phyloP scores from a whole-genome alignment of 1,140 invertebrate genomes.

The Drosophila aff. region DNA sequence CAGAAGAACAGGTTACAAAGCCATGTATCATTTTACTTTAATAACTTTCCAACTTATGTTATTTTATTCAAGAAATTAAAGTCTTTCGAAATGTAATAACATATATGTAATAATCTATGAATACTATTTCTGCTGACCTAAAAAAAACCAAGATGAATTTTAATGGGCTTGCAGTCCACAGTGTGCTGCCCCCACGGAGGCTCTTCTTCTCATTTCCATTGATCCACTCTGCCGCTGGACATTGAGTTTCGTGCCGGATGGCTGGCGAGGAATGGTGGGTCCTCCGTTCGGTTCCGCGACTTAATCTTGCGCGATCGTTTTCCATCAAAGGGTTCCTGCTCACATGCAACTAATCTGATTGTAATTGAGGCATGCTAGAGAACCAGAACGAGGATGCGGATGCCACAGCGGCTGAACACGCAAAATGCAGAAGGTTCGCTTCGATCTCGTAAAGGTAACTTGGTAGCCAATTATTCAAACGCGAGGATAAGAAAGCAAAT shows the following conservation, averaged over 20 bases:
- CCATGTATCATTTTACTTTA: background rate
- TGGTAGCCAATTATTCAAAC: constrained; percentile 72
- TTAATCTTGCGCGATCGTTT: constrained; percentile 48
- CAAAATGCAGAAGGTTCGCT: constrained; percentile 48
- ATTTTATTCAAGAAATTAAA: background rate
- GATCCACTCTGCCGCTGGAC: constrained; percentile 17
- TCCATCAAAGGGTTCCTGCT: constrained; percentile 48
- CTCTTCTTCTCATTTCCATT: constrained; percentile 4
- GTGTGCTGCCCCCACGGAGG: background rate
- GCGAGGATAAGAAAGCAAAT: constrained; percentile 66
- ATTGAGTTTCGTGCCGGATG: constrained; percentile 27
- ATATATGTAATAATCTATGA: background rate
- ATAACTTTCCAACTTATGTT: too few relatives aligned
- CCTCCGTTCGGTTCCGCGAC: constrained; percentile 35
- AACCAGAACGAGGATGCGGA: constrained; percentile 17
- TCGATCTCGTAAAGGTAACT: constrained; percentile 49
- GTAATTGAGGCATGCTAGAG: constrained; percentile 77
- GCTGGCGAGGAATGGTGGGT: constrained; percentile 19
- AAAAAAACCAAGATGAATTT: background rate
- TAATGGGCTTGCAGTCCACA: constrained; percentile 22
- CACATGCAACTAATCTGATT: constrained; percentile 77
- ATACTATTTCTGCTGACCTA: background rate
- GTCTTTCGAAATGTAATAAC: too few relatives aligned
- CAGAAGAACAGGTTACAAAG: too few relatives aligned
- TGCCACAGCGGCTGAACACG: constrained; percentile 47